Base-by-base conservation (phyloP, 2,797 vertebrate genomes). In the Poecilia velifera region DNA sequence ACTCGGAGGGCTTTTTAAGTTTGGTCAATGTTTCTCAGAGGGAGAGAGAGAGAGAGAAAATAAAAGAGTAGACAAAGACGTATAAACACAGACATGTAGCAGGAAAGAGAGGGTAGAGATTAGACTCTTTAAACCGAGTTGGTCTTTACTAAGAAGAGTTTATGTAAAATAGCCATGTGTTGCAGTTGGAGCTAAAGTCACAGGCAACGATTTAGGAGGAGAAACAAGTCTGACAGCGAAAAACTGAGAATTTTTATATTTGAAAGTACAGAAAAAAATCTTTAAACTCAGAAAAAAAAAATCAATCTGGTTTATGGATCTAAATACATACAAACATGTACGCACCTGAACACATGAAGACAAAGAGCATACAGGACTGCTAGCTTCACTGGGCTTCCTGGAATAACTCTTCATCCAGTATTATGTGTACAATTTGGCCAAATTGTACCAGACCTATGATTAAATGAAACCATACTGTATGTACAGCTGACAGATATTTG, bases 11-110 rank as follows among this genome's bases (percentile, higher is more conserved):
- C 84, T 93, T 87, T 88, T 85, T 86, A 92, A 25, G 91, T 95
- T 92, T 92, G 81, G 92, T 92, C 94, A 91, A 95, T 91, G 91
- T 90, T 82, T 84, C 59, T 76, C 83, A 82, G 93, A 85, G 88
- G 88, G 41, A 41, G 41, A 41, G 1, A 82, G 81, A 51, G 20
- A 22, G 20, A 22, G 49, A 51, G 3, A 22, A 0, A 18, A 64
- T 88, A 82, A 45, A 39, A 53, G 75, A 51, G 72, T 49, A 75
- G 72, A 83, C 20, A 81, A 46, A 81, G 43, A 74, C 43, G 68
- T n/a, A 71, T 18, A 45, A 34, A 71, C 5, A 43, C 10, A 41
- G 46, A 49, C 45, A 13, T 2, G 4, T 16, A 43, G 36, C 9
- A 25, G 39, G 31, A 64, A 25, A 31, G 9, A 36, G 2, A 34